Evolutionary conservation across 2,113 vertebrate species (phyloP), one percentile per base, ranked within the genome.

Genomic region (Sphyrna mokarran): DNA sequence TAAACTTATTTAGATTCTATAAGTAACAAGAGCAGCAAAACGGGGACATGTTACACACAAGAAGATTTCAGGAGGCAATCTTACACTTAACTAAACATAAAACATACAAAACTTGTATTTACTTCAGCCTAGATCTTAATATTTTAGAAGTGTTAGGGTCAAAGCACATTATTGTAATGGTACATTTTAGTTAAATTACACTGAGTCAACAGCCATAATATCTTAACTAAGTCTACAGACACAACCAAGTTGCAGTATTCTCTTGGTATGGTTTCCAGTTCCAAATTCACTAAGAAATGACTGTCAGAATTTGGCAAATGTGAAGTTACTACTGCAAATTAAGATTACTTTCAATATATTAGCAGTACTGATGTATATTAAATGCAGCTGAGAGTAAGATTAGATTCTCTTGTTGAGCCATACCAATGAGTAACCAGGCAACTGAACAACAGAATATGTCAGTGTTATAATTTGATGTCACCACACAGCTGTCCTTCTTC

Each of bases 361-460:
- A 93, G 61, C 61, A 90, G 16, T 63, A 61, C 11, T 20, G 29
- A 58, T n/a, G 63, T 61, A 61, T 58, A n/a, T 37, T n/a, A 93
- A 66, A 93, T 68, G 33, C 61, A 66, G 63, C 63, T 9, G 58
- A 20, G 61, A 22, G 29, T 8, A 61, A 93, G 61, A 66, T 66
- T n/a, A 6, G 33, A 93, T 93, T 91, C 29, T 66, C 61, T 63
- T 33, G 20, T 93, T 93, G 89, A 93, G 58, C 26, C 29, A 23
- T 90, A 90, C 54, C 54, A 90, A 90, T 58, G 54, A 37, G 63
- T 93, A 93, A 66, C 89, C 89, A 37, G 89, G 61, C 61, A 93
- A 66, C 89, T 93, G 89, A 93, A n/a, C 89, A 90, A 90, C 87
- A 90, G 87, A 63, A 29, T 90, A 58, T 37, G n/a, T 91, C 61